phyloP scores from a whole-genome alignment of 2,888 invertebrate genomes.

The Gibbula magus region DNA sequence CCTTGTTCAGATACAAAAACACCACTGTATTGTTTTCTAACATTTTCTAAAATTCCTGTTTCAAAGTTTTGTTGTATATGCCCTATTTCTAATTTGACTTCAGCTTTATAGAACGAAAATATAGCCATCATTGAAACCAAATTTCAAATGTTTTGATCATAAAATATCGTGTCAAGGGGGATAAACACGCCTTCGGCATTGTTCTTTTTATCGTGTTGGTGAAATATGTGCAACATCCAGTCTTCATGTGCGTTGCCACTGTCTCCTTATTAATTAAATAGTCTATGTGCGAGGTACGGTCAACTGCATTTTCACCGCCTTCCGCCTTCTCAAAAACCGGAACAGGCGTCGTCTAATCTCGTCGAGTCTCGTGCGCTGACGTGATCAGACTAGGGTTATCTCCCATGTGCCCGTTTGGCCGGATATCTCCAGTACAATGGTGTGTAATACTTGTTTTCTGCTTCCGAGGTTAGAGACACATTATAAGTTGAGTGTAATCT shows the following conservation, averaged over 20 bases:
- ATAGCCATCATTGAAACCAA: no score
- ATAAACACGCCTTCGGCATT: no score
- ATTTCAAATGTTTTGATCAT: no score
- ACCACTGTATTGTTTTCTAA: no score
- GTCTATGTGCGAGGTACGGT: neutral
- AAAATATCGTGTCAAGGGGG: no score
- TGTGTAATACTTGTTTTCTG: neutral
- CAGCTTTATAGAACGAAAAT: no score
- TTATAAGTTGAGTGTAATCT: neutral
- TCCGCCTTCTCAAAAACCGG: neutral
- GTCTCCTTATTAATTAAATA: neutral
- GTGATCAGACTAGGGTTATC: slow-evolving; percentile 8
- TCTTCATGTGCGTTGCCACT: neutral
- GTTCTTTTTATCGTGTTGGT: no score
- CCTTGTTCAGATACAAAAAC: no score
- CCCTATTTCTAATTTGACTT: no score
- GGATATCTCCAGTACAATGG: neutral
- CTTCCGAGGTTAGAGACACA: slow-evolving; percentile 7
- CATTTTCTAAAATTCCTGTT: no score
- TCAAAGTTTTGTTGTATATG: no score
- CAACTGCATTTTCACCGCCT: neutral
- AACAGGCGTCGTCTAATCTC: slow-evolving; percentile 21
- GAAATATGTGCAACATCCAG: neutral
- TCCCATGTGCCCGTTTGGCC: neutral
- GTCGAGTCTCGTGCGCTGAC: slow-evolving; percentile 15